Conservation (phyloP, 2,113 vertebrate species). For the Albula glossodonta region DNA sequence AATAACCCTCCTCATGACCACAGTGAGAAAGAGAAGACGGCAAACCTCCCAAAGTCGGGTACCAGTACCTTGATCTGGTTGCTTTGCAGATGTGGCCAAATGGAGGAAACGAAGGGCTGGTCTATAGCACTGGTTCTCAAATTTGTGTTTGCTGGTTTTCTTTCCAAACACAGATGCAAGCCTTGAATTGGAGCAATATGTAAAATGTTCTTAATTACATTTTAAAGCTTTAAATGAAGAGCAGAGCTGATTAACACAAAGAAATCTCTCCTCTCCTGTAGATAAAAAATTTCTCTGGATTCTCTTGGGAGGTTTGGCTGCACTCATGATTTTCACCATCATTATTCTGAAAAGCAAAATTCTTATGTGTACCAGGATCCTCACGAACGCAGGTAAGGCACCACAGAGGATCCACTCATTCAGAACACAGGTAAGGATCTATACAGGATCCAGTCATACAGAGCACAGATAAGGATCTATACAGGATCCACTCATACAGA, state of each 20-base stretch:
- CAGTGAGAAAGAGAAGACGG: neutral
- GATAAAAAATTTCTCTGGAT: conserved; percentile 63
- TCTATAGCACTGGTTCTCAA: neutral
- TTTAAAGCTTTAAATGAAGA: too few species aligned
- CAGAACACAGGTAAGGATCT: too few species aligned
- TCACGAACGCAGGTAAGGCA: conserved; percentile 55
- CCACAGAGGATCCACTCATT: conserved; percentile 32
- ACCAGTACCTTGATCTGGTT: neutral
- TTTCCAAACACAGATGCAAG: too few species aligned
- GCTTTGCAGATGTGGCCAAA: neutral
- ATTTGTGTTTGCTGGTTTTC: too few species aligned
- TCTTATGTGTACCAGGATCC: conserved; percentile 51
- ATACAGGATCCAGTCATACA: too few species aligned
- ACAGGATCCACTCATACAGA: too few species aligned
- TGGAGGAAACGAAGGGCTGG: too few species aligned
- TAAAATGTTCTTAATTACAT: too few species aligned
- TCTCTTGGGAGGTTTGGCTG: conserved; percentile 34
- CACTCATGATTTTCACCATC: conserved; percentile 29
- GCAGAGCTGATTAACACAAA: too few species aligned
- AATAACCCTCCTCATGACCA: neutral
- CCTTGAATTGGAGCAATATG: too few species aligned
- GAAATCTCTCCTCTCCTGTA: conserved; percentile 16
- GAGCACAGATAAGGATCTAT: too few species aligned
- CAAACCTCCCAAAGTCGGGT: neutral
- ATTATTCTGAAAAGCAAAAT: conserved; percentile 52